These are phyloP conservation scores for Bubalus kerabau DNA, from an alignment of 2,113 vertebrate genomes.

Conservation along the genomic window DNA sequence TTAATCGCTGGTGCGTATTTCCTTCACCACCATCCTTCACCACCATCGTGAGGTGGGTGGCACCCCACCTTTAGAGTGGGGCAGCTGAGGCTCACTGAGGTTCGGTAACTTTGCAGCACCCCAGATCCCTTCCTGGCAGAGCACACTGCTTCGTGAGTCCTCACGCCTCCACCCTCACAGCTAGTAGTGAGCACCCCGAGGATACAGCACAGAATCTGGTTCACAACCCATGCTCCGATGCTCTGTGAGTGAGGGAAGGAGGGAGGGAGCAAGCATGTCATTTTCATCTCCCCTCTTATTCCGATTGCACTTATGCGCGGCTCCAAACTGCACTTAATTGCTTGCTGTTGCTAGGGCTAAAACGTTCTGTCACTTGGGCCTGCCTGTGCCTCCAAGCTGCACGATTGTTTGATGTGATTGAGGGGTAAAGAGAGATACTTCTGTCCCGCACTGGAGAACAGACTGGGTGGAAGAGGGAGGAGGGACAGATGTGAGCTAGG, in stretches of 20 bases:
- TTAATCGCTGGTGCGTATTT: fast-evolving
- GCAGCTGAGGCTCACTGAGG: neutral
- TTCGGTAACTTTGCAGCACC: neutral
- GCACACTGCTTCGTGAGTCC: neutral
- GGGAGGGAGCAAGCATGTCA: neutral
- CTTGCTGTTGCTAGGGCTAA: neutral
- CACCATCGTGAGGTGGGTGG: neutral
- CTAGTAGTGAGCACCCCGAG: neutral
- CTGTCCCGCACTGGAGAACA: neutral
- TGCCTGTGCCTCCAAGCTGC: neutral
- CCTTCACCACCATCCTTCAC: neutral
- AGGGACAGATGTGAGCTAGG: neutral
- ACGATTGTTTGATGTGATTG: neutral
- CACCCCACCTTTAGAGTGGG: neutral
- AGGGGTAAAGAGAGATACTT: neutral
- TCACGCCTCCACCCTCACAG: too few species aligned
- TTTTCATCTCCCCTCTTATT: neutral
- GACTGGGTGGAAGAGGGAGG: neutral
- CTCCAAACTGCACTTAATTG: neutral
- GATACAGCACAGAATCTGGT: neutral
- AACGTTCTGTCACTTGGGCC: neutral
- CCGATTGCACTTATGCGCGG: neutral
- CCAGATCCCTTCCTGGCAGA: neutral
- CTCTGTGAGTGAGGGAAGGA: neutral
- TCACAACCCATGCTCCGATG: neutral